Evolutionary conservation across 2,888 invertebrate species (phyloP).

Genomic region (Pseudococcus jackbeardsleyi): DNA sequence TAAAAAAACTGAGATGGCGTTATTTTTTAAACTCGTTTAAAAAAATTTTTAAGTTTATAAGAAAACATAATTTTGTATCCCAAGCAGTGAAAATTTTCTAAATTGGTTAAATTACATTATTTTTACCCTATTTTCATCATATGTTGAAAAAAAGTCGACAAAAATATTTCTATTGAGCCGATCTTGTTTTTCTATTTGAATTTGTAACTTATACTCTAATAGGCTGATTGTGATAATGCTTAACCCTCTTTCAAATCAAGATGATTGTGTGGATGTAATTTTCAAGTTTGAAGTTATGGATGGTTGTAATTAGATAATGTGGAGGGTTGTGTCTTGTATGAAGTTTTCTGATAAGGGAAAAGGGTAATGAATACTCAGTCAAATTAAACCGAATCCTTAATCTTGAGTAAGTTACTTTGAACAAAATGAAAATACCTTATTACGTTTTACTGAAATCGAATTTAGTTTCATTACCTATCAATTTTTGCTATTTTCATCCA

Average conservation of each 20-base stretch:
- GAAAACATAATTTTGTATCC: no score
- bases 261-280: no score
- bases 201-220: not conserved
- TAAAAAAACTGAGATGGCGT: no score
- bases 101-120: no score
- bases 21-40: no score
- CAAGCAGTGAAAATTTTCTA: no score
- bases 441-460: not conserved
- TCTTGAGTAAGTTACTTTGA: not conserved
- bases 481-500: not conserved
- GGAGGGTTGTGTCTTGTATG: not conserved
- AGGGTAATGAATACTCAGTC: not conserved
- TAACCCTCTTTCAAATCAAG: not conserved
- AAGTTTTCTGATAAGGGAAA: not conserved
- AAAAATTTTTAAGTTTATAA: no score
- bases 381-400: not conserved
- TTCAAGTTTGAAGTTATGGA: not conserved
- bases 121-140: no score
- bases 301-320: conserved; percentile 19
- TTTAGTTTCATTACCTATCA: not conserved
- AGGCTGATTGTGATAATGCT: conserved; percentile 35
- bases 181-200: not conserved
- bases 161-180: no score
- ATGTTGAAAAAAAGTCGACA: no score
- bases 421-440: no score